Base-by-base conservation (phyloP, 2,888 invertebrate genomes). In the Rhagonycha lutea region DNA sequence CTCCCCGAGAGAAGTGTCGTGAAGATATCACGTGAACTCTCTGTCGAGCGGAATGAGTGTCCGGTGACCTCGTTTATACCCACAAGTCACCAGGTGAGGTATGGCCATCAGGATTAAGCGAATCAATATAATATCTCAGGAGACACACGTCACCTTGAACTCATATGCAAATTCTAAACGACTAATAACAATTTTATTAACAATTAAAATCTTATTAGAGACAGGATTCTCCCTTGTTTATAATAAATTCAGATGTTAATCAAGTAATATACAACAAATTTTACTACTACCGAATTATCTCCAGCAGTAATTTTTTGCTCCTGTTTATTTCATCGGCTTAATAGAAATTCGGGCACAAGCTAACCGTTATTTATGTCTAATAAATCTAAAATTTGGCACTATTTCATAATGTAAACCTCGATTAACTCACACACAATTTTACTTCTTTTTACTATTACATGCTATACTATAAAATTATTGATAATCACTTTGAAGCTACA, bases 91-190 rank as follows among this genome's bases (percentile, higher is more conserved):
- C 72, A 72, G 72, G 72, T 72, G 68, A 72, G 68, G 61, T 68
- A 65, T 68, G 68, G 29, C 68, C 72, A 72, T 72, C 61, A 68
- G 60, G 61, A 61, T 68, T 24, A 29, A 68, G 12, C 72, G 47
- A 72, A 72, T 72, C 72, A 47, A 72, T 68, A 72, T 72, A 72
- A 72, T 68, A 72, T 72, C 72, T 68, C 72, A 10, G 67, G 72
- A 68, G 68, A 72, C 72, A 67, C 47, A 61, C 61, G 61, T 65
- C 68, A 72, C 72, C 72, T 72, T 72, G 72, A 72, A 72, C 72
- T 72, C 72, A 47, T 32, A 70, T 63, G 62, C 65, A 72, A 67
- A 72, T 72, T 47, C 47, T 65, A 65, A 60, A 63, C 14, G 32
- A 12, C 63, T 47, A 14, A 61, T 26, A 62, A 63, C 62, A 63